A percentile compares a stretch with the other conserved stretches of the same genome.
Conservation (phyloP, 2,888 invertebrate species). For the Punctoribates punctum region DNA sequence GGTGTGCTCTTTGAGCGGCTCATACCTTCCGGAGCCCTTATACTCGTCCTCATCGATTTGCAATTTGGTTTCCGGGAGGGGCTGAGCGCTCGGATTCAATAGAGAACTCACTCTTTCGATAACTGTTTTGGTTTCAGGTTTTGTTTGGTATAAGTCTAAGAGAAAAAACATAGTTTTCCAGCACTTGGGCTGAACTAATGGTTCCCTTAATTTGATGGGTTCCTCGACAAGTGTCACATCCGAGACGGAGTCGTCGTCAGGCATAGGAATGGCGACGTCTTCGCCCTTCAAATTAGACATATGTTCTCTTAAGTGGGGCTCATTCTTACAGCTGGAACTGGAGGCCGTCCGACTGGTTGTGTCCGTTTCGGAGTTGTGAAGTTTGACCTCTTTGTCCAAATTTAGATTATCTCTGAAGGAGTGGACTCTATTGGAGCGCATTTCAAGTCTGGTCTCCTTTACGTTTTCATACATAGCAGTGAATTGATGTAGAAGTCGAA, state of each 20-base stretch:
- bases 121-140: conserved; percentile 91
- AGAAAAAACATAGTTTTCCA: conserved; percentile 93
- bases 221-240: conserved; percentile 53
- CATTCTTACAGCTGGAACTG: conserved; percentile 28
- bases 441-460: conserved; percentile 84
- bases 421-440: conserved; percentile 65
- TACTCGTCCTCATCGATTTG: conserved; percentile 59
- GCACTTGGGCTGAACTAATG: conserved; percentile 64
- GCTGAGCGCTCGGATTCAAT: background rate
- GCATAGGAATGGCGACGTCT: conserved; percentile 26
- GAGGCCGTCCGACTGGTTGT: conserved; percentile 35
- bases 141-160: conserved; percentile 84
- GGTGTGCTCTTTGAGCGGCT: conserved; percentile 54
- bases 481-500: conserved; percentile 88
- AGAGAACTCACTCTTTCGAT: conserved; percentile 52
- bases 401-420: conserved; percentile 47
- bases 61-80: conserved; percentile 31
- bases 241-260: conserved; percentile 43
- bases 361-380: background rate
- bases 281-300: background rate
- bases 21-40: conserved; percentile 58
- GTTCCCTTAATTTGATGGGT: conserved; percentile 49
- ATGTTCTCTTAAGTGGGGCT: background rate
- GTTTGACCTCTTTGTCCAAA: conserved; percentile 8
- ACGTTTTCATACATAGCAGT: conserved; percentile 97